phyloP scores from a whole-genome alignment of 2,113 vertebrate genomes.

The Corvus hawaiiensis region DNA sequence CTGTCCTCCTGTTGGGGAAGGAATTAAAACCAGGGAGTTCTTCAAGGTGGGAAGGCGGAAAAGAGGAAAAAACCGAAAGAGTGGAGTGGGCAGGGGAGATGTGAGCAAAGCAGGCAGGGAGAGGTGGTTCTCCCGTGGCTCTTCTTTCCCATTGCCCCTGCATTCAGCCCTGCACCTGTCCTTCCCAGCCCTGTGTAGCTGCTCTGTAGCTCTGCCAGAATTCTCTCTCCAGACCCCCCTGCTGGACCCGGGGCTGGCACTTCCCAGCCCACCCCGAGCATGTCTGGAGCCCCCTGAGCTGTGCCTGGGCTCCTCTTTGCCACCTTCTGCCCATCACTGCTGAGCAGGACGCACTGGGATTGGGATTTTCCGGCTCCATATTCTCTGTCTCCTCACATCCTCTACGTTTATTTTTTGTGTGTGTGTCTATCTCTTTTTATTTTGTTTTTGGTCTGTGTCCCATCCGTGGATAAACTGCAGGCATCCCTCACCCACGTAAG shows the following conservation, averaged over 20 bases:
- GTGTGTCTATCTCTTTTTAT: slow-evolving; percentile 59
- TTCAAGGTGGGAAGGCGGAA: neutral
- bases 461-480: slow-evolving; percentile 86
- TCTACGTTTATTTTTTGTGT: slow-evolving; percentile 64
- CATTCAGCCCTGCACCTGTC: neutral
- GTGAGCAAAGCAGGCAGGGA: neutral
- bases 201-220: neutral
- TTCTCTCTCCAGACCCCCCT: neutral
- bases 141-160: neutral
- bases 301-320: neutral
- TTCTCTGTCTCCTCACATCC: slow-evolving; percentile 63
- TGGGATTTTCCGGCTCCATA: slow-evolving; percentile 52
- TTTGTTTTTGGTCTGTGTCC: slow-evolving; percentile 76
- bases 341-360: neutral
- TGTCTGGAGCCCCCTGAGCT: neutral
- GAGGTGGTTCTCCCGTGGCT: neutral
- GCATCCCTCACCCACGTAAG: slow-evolving; percentile 92
- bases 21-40: neutral
- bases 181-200: neutral
- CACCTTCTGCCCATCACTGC: neutral
- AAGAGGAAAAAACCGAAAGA: fast-evolving
- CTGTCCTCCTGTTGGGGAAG: neutral
- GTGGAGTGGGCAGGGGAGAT: neutral
- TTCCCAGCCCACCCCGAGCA: neutral
- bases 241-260: neutral